Evolutionary conservation across 2,888 invertebrate genomes (phyloP).

Genomic region (Flabesymbios commensalis): DNA sequence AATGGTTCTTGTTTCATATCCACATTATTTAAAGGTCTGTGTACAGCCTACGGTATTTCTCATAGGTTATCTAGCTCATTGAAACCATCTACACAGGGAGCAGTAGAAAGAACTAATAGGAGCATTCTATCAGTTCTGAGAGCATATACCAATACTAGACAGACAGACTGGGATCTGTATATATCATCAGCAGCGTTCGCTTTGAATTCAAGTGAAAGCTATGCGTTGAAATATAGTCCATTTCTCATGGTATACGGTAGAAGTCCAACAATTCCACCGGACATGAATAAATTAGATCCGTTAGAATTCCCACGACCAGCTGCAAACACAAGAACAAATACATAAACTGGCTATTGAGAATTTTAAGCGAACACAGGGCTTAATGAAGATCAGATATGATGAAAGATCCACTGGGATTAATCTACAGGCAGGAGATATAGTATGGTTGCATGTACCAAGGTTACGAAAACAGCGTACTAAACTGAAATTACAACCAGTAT

Average conservation of each 20-base stretch:
- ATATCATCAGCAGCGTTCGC: background rate
- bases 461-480: background rate
- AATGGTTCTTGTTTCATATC: background rate
- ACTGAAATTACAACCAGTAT: background rate
- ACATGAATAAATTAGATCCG: background rate
- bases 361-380: background rate
- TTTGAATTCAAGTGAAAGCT: background rate
- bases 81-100: background rate
- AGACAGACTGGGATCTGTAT: background rate
- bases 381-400: background rate
- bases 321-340: no score
- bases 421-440: background rate
- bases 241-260: no score
- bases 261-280: background rate
- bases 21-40: background rate
- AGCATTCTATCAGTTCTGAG: background rate
- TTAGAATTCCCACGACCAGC: background rate
- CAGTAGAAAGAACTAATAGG: background rate
- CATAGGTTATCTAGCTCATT: background rate
- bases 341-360: background rate
- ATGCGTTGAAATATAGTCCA: no score
- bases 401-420: no score
- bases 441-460: background rate
- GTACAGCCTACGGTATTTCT: background rate
- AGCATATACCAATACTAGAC: background rate